A percentile compares a stretch with the other conserved stretches of the same genome.
phyloP scores from a whole-genome alignment of 2,888 invertebrate genomes.

The Eupithecia abbreviata region DNA sequence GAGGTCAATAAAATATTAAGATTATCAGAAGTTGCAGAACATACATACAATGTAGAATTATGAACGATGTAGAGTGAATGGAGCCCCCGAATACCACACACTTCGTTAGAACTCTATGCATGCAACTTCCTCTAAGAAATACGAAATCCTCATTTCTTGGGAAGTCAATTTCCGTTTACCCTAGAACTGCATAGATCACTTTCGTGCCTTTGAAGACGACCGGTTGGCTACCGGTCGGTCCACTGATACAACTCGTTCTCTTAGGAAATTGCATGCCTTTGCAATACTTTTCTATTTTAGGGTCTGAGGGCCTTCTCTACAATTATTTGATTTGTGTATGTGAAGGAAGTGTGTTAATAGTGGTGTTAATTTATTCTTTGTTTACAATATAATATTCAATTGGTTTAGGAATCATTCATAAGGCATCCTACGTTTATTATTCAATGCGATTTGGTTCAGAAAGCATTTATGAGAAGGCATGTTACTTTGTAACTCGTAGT shows the following conservation, averaged over 20 bases:
- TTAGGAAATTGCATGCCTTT: slow-evolving; percentile 22
- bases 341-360: not conserved
- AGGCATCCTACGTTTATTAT: not conserved
- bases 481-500: not conserved
- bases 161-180: slow-evolving; percentile 66
- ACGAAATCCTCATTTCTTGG: slow-evolving; percentile 53
- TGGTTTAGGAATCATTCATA: not conserved
- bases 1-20: not conserved
- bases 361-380: not conserved
- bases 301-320: not conserved
- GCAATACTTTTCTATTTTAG: slow-evolving; percentile 16
- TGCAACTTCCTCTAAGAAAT: slow-evolving; percentile 11
- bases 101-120: not conserved
- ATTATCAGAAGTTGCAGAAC: not conserved
- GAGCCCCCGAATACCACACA: not conserved
- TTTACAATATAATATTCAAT: not conserved
- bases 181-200: slow-evolving; percentile 55
- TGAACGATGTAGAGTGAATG: not conserved
- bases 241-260: slow-evolving; percentile 21
- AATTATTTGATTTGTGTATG: not conserved
- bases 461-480: too few species aligned
- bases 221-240: slow-evolving; percentile 28
- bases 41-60: not conserved
- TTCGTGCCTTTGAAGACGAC: slow-evolving; percentile 36
- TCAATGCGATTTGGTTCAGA: not conserved